phyloP scores from a whole-genome alignment of 1,140 invertebrate genomes.

The Temnothorax curvispinosus region DNA sequence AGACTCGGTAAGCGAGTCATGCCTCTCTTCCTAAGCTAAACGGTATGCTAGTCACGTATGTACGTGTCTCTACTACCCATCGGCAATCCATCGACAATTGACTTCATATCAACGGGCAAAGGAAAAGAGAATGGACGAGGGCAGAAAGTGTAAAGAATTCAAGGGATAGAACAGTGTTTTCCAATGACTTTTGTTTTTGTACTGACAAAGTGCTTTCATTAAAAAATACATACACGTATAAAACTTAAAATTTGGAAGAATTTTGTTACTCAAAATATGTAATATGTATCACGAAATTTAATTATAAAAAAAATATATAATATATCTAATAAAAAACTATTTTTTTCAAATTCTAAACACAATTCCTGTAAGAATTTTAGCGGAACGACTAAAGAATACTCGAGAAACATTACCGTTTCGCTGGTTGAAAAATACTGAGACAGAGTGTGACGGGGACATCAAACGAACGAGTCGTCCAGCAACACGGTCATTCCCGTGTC shows the following conservation, averaged over 20 bases:
- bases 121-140: constrained; percentile 1
- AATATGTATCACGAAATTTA: background rate
- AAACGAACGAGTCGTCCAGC: constrained; percentile 21
- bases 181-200: too few species aligned
- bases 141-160: constrained; percentile 24
- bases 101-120: constrained; percentile 4
- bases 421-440: constrained; percentile 22
- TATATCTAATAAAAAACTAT: background rate
- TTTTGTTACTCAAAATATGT: background rate
- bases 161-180: constrained; percentile 10
- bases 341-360: background rate
- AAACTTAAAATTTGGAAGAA: background rate
- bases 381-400: background rate
- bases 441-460: background rate
- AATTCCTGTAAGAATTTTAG: background rate
- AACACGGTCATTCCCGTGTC: constrained; percentile 40
- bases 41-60: constrained; percentile 78
- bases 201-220: background rate
- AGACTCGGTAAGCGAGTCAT: constrained; percentile 75
- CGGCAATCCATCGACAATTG: background rate
- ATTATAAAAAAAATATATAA: background rate
- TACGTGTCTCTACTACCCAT: constrained; percentile 64
- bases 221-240: background rate
- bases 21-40: constrained; percentile 69
- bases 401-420: background rate